phyloP scores from a whole-genome alignment of 2,797 vertebrate genomes.

The Mionectes olivaceus region DNA sequence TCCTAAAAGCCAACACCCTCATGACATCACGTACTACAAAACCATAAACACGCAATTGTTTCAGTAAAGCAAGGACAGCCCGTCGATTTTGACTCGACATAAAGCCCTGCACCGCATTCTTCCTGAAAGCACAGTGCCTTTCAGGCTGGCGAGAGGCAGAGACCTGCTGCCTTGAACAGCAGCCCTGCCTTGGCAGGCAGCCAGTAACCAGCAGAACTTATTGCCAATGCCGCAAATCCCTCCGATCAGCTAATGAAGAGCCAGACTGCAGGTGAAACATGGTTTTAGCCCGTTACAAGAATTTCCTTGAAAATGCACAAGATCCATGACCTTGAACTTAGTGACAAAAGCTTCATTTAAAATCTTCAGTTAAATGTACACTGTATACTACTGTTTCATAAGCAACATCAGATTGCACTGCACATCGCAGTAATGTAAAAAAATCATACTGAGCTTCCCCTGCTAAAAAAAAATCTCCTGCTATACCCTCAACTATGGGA shows the following conservation, averaged over 20 bases:
- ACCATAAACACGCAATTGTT: background rate
- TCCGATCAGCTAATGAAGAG: slow-evolving; percentile 73
- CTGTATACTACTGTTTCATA: background rate
- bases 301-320: background rate
- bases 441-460: background rate
- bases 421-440: background rate
- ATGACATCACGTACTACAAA: slow-evolving; percentile 75
- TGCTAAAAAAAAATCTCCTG: background rate
- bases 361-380: background rate
- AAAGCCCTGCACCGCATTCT: slow-evolving; percentile 31
- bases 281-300: slow-evolving; percentile 7
- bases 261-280: slow-evolving; percentile 73
- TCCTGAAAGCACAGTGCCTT: slow-evolving; percentile 33
- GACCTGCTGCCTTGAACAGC: slow-evolving; percentile 56
- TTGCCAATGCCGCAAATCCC: slow-evolving; percentile 79
- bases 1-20: slow-evolving; percentile 78
- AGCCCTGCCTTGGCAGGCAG: slow-evolving; percentile 73
- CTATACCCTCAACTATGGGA: background rate
- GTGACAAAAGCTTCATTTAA: background rate
- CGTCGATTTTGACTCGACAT: background rate
- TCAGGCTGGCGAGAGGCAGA: slow-evolving; percentile 17
- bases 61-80: slow-evolving; percentile 27
- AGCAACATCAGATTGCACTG: background rate
- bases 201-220: slow-evolving; percentile 81
- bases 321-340: slow-evolving; percentile 73